Evolutionary conservation across 2,888 invertebrate species (phyloP), one percentile per base, ranked within the genome.

Genomic region (Mycalesis mineus): DNA sequence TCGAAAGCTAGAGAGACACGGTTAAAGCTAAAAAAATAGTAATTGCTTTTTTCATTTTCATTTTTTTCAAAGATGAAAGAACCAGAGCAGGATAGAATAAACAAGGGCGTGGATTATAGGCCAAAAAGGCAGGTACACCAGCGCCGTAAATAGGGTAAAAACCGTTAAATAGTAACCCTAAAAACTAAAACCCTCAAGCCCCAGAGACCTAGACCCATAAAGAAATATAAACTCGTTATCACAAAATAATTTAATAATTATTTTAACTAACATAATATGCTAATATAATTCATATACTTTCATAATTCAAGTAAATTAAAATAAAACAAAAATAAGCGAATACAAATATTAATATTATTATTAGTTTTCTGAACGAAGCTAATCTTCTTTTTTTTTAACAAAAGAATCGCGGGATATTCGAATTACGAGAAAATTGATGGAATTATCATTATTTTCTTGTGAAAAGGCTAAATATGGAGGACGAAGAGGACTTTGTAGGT

Each of bases 401-500:
- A 58, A 55, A 57, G 40, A 52, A 52, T 40, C 42, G 58, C 58
- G 58, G 40, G 51, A 57, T 53, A 22, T 60, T 59, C 49, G 62
- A 55, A 60, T 51, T 52, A 15, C 33, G 9, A 60, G 54, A 36
- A 52, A 44, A 50, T 29, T 54, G 39, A 52, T 48, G 44, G 52
- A 49, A 58, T 58, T 55, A 48, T 58, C 41, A 52, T 57, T 55
- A 17, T 39, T 33, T 57, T 37, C 53, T 48, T 31, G 40, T 17
- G 17, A 60, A 65, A 58, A 65, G 62, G 51, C 57, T 61, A 59
- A 67, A 63, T 57, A 71, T 71, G 69, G 70, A 68, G 76, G 86
- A 84, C 68, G 84, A 86, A 65, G 73, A 72, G 63, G 84, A 86
- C 71, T 84, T 84, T 74, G 77, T 85, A 85, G 87, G 88, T 87